phyloP scores from a whole-genome alignment of 2,113 vertebrate genomes.

The Rhea pennata region DNA sequence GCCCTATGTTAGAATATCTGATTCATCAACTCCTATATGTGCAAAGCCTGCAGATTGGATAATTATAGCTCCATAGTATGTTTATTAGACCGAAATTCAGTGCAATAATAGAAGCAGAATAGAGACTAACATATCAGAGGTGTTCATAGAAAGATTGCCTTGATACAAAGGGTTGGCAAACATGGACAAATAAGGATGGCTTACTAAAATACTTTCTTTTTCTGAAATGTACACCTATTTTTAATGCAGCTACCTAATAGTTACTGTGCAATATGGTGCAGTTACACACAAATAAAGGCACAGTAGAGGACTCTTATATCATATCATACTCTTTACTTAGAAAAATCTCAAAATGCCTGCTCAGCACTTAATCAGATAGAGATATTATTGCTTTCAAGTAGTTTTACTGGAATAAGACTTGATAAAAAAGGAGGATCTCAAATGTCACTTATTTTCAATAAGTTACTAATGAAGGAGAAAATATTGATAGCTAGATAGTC shows the following conservation, averaged over 20 bases:
- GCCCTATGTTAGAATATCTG: conserved; percentile 40
- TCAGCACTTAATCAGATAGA: not conserved
- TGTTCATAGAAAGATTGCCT: not conserved
- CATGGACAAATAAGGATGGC: conserved; percentile 3
- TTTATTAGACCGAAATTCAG: conserved; percentile 56
- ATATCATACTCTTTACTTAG: not conserved
- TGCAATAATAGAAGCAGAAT: conserved; percentile 8
- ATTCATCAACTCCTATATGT: conserved; percentile 54
- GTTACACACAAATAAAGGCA: not conserved
- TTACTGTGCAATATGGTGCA: not conserved
- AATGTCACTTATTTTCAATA: not conserved
- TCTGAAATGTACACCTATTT: not conserved
- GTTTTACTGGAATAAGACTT: not conserved
- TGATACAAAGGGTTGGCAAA: not conserved
- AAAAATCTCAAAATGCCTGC: not conserved
- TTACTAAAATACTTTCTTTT: conserved; percentile 21
- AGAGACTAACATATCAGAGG: conserved; percentile 23
- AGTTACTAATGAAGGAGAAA: not conserved
- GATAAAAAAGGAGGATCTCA: not conserved
- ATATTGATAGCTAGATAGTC: not conserved
- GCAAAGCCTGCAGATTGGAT: conserved; percentile 63
- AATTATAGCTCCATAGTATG: conserved; percentile 57
- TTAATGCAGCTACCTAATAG: not conserved
- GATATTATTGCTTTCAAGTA: not conserved
- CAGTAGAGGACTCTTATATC: not conserved